Conservation (phyloP, 2,113 vertebrate species). For the Corydoras maculifer region DNA sequence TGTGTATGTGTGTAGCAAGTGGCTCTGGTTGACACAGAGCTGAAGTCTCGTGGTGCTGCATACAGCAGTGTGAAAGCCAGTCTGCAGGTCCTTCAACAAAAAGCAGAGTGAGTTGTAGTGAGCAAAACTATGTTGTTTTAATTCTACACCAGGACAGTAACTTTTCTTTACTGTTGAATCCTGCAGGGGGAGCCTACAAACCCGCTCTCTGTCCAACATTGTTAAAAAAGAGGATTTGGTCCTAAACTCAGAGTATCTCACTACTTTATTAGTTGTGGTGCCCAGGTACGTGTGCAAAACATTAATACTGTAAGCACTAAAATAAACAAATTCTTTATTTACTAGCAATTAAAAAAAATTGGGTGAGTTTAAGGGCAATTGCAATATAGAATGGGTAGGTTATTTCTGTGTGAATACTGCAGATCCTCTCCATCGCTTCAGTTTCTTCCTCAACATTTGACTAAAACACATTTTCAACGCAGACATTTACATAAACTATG, state of each 20-base stretch:
- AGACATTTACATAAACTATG: too few species aligned
- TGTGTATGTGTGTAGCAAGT: conserved; percentile 71
- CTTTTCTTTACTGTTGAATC: background rate
- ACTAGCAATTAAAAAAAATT: too few species aligned
- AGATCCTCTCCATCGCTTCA: too few species aligned
- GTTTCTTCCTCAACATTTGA: too few species aligned
- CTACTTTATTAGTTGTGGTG: conserved; percentile 85
- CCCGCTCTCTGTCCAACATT: conserved; percentile 72
- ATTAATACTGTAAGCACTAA: too few species aligned
- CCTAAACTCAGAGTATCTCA: conserved; percentile 85
- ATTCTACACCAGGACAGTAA: too few species aligned
- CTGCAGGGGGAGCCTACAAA: conserved; percentile 77
- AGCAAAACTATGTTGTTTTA: background rate
- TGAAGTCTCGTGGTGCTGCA: conserved; percentile 70
- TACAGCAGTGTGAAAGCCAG: conserved; percentile 77
- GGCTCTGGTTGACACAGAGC: conserved; percentile 78
- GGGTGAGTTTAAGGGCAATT: too few species aligned
- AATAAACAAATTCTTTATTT: too few species aligned
- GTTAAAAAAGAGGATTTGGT: conserved; percentile 89
- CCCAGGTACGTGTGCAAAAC: conserved; percentile 70
- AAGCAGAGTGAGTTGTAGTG: conserved; percentile 68
- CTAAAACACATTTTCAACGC: too few species aligned
- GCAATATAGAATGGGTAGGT: too few species aligned
- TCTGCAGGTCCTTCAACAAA: conserved; percentile 72
- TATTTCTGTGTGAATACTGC: too few species aligned